phyloP scores from a whole-genome alignment of 2,113 vertebrate species.

The Malurus melanocephalus region DNA sequence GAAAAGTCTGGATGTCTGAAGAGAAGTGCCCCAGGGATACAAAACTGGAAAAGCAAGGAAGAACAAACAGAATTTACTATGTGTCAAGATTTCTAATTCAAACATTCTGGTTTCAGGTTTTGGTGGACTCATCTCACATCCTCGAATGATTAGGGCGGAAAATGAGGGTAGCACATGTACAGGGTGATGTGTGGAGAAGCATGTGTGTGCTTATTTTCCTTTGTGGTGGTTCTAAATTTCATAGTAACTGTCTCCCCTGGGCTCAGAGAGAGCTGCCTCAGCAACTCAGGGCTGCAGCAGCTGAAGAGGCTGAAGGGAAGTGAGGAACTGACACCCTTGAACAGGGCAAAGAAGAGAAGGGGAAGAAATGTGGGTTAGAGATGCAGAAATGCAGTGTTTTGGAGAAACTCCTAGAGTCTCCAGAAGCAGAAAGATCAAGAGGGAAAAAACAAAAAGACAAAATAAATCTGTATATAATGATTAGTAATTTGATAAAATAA shows the following conservation, averaged over 20 bases:
- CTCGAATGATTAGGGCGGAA: not conserved
- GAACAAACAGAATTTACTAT: not conserved
- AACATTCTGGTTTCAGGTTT: not conserved
- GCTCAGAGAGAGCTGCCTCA: constrained; percentile 48
- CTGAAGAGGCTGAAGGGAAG: constrained; percentile 61
- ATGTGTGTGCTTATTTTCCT: not conserved
- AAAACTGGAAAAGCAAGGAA: not conserved
- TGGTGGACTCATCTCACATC: not conserved
- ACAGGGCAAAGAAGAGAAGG: constrained; percentile 57
- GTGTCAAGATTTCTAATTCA: not conserved
- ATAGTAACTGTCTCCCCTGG: not conserved
- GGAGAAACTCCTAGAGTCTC: constrained; percentile 28
- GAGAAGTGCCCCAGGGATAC: not conserved
- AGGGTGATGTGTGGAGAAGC: not conserved
- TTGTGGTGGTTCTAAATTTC: not conserved
- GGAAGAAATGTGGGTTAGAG: constrained; percentile 66
- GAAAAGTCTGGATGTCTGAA: not conserved
- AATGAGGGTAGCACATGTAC: not conserved
- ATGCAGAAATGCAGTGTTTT: constrained; percentile 63
- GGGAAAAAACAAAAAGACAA: constrained; percentile 60
- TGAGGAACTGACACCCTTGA: constrained; percentile 39
- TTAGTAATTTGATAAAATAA: not conserved
- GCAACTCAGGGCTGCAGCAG: constrained; percentile 36
- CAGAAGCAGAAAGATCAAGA: constrained; percentile 71
- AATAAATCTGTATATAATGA: constrained; percentile 66